Percentiles rank a stretch among this genome's conserved stretches.
Conservation (phyloP, 2,888 invertebrate genomes). For the Thumatha senex region DNA sequence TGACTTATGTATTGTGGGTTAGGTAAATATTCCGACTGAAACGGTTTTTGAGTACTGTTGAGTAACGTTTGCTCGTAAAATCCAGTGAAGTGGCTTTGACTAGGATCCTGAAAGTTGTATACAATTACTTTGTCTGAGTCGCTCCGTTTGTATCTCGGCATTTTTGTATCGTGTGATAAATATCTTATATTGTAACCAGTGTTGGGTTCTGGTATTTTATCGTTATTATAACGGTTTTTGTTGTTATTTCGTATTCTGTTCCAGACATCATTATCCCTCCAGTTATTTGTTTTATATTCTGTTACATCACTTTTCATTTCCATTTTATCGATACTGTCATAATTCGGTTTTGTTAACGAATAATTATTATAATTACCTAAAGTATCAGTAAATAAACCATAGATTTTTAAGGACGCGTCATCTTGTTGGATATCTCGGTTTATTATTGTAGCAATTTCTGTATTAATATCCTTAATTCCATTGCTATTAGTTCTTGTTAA, state of each 20-base stretch:
- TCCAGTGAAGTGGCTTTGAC: conserved; percentile 14
- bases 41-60: neutral
- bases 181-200: neutral
- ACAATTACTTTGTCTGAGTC: neutral
- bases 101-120: conserved; percentile 6
- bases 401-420: neutral
- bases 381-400: too few species aligned
- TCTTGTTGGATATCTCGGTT: conserved; percentile 23
- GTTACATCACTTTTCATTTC: neutral
- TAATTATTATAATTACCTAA: too few species aligned
- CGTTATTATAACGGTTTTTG: neutral
- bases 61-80: conserved; percentile 4
- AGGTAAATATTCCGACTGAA: neutral
- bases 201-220: neutral
- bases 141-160: neutral
- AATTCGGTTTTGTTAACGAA: neutral
- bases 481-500: conserved; percentile 40
- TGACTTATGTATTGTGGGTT: neutral
- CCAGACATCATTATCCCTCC: neutral
- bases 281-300: neutral
- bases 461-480: conserved; percentile 37
- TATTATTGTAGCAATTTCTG: conserved; percentile 36
- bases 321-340: neutral
- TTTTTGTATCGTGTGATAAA: neutral
- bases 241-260: neutral